Percentiles rank a stretch among this genome's conserved stretches.
These are phyloP conservation scores for Hemibagrus wyckioides DNA, from an alignment of 2,113 vertebrate species.

Conservation along the genomic window DNA sequence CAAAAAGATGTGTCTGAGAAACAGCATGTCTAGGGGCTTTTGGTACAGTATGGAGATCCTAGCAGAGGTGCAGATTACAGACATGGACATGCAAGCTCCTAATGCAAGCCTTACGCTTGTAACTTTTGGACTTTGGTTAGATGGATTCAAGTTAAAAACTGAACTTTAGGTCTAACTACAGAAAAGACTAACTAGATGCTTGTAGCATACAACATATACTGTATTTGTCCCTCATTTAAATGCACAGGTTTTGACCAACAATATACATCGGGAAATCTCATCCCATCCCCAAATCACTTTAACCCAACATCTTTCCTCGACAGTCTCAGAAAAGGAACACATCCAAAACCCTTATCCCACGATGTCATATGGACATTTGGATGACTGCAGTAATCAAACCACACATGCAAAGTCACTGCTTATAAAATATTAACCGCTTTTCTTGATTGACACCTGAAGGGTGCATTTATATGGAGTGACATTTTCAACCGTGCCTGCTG, in stretches of 20 bases:
- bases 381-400: background rate
- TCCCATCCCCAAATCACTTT: background rate
- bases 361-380: background rate
- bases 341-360: background rate
- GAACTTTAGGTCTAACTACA: too few relatives aligned
- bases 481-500: conserved; percentile 38
- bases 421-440: conserved; percentile 6
- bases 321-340: background rate
- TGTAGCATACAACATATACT: too few relatives aligned
- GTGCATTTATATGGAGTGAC: background rate
- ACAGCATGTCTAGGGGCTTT: too few relatives aligned
- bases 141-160: background rate
- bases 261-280: background rate
- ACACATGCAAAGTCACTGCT: background rate
- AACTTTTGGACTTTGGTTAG: background rate
- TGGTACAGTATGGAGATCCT: too few relatives aligned
- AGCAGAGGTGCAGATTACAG: too few relatives aligned
- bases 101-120: too few relatives aligned
- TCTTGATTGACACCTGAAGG: conserved; percentile 18
- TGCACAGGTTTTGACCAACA: background rate
- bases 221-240: background rate
- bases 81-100: background rate
- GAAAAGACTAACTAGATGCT: background rate
- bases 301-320: background rate
- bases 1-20: too few relatives aligned